Evolutionary conservation across 2,797 vertebrate species (phyloP).

Genomic region (Salmo trutta): DNA sequence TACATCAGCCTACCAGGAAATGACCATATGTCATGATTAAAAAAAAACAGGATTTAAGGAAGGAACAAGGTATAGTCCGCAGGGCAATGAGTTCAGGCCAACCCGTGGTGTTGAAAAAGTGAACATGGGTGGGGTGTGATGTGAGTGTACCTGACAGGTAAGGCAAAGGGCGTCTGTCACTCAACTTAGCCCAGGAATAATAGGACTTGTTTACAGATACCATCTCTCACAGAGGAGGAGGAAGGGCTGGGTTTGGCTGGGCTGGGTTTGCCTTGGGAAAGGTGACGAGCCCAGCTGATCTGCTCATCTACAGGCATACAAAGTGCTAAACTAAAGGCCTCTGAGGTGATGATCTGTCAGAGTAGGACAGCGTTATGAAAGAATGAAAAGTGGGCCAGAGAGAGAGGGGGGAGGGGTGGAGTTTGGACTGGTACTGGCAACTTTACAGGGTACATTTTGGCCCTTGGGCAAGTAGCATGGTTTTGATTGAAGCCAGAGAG

Average conservation of each 20-base stretch:
- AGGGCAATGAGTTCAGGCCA: no score
- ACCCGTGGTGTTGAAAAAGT: no score
- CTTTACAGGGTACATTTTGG: slow-evolving; percentile 32
- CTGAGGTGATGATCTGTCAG: not conserved
- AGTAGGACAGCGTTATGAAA: slow-evolving; percentile 4
- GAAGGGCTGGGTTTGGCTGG: not conserved
- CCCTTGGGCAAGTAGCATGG: slow-evolving; percentile 45
- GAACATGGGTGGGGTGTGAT: not conserved
- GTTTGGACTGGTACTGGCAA: slow-evolving; percentile 22
- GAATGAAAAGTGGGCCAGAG: slow-evolving; percentile 3
- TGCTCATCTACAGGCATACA: slow-evolving; percentile 6
- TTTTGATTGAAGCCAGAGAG: slow-evolving; percentile 36
- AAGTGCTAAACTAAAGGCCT: not conserved
- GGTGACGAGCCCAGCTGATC: slow-evolving; percentile 11
- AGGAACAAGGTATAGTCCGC: no score
- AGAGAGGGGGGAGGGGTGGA: slow-evolving; percentile 9
- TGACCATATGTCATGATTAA: slow-evolving; percentile 1
- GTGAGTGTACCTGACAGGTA: not conserved
- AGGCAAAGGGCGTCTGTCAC: not conserved
- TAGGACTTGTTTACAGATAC: not conserved
- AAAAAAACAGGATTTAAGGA: no score
- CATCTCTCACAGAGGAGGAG: not conserved
- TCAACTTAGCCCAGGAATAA: not conserved
- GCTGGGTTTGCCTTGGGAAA: not conserved
- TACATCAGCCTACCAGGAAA: slow-evolving; percentile 7